Percentiles rank a stretch among this genome's conserved stretches.
Evolutionary conservation across 2,888 invertebrate genomes (phyloP).

Genomic region (Gibbula magus): DNA sequence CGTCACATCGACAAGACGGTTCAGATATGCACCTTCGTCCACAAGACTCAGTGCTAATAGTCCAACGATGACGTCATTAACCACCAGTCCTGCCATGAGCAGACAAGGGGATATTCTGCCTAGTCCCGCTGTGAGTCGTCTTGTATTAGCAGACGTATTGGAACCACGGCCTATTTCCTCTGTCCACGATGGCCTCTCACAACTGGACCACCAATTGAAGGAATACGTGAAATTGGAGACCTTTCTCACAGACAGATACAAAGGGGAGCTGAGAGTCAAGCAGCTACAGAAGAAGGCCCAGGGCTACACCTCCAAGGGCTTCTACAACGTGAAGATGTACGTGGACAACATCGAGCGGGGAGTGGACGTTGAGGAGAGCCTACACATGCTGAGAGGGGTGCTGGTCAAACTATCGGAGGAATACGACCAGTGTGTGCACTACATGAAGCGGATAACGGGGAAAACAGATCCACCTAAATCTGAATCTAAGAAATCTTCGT

Average conservation of each 20-base stretch:
- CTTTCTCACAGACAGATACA: conserved; percentile 48
- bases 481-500: background rate
- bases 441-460: conserved; percentile 35
- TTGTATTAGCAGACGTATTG: background rate
- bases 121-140: background rate
- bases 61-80: background rate
- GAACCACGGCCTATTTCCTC: conserved; percentile 48
- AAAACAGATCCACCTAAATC: background rate
- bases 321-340: conserved; percentile 13
- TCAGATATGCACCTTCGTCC: background rate
- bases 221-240: conserved; percentile 55
- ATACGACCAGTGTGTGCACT: conserved; percentile 50
- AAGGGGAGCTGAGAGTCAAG: conserved; percentile 45
- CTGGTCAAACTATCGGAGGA: conserved; percentile 46
- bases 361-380: conserved; percentile 28
- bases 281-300: conserved; percentile 49
- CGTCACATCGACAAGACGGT: background rate
- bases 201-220: conserved; percentile 49
- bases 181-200: conserved; percentile 48
- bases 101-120: background rate
- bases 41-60: background rate
- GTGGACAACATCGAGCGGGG: background rate
- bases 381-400: conserved; percentile 38
- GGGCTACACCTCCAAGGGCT: conserved; percentile 44
- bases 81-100: background rate